Evolutionary conservation across 2,113 vertebrate species (phyloP).

Genomic region (Campylomormyrus tamandua): DNA sequence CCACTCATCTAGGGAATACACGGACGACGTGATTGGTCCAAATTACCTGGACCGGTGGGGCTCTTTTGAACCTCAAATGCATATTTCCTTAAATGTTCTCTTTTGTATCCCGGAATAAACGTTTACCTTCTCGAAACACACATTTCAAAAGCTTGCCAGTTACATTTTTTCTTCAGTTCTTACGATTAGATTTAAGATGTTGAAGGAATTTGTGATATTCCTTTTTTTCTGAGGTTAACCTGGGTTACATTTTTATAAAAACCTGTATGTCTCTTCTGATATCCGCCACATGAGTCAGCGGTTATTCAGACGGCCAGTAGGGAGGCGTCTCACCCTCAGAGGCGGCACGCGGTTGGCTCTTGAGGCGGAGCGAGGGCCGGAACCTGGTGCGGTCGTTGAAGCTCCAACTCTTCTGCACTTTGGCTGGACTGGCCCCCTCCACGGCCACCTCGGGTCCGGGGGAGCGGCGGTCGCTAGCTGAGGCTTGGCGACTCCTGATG

Average conservation of each 20-base stretch:
- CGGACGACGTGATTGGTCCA: background rate
- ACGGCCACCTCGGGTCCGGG: conserved; percentile 73
- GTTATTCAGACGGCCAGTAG: background rate
- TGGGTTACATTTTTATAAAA: background rate
- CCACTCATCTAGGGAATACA: background rate
- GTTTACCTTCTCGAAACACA: background rate
- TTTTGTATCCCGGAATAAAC: background rate
- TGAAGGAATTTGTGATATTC: background rate
- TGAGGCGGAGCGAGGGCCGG: conserved; percentile 83
- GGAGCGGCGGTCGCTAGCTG: conserved; percentile 85
- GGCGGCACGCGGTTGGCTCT: conserved; percentile 83
- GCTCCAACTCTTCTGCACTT: conserved; percentile 99
- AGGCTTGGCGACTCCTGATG: conserved; percentile 84
- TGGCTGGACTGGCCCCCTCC: conserved; percentile 77
- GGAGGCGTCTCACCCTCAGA: conserved; percentile 69
- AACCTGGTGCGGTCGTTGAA: conserved; percentile 95
- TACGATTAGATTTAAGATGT: background rate
- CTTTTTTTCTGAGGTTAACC: background rate
- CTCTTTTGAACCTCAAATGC: background rate
- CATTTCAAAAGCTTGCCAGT: background rate
- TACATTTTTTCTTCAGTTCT: background rate
- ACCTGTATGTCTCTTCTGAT: background rate
- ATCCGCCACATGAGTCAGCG: background rate
- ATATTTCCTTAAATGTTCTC: background rate
- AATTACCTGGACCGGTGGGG: background rate